These are phyloP conservation scores for Bagarius yarrelli DNA, from an alignment of 2,113 vertebrate species.

Conservation along the genomic window DNA sequence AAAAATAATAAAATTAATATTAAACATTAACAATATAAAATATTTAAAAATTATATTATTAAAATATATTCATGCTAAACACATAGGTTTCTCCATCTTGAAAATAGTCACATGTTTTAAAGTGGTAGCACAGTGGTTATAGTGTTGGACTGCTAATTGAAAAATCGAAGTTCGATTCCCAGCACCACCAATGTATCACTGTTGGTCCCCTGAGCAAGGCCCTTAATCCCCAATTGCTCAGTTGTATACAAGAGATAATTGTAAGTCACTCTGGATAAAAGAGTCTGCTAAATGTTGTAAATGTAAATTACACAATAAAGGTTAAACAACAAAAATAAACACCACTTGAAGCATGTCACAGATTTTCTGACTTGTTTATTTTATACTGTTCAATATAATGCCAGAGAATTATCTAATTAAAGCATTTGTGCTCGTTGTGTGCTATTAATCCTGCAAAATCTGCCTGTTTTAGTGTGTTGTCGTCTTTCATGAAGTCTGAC, in stretches of 20 bases:
- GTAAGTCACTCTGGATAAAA: too few species aligned
- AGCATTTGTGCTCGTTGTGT: background rate
- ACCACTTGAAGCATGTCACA: background rate
- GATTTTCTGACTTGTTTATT: background rate
- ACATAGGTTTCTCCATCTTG: too few species aligned
- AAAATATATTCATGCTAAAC: too few species aligned
- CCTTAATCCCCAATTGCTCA: too few species aligned
- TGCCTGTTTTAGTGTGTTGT: conserved; percentile 28
- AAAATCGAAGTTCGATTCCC: too few species aligned
- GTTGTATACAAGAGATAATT: too few species aligned
- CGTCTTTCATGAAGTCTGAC: conserved; percentile 24
- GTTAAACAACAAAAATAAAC: conserved; percentile 9
- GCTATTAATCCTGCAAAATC: background rate
- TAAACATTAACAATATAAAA: background rate
- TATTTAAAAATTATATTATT: background rate
- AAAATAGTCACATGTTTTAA: too few species aligned
- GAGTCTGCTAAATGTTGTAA: too few species aligned
- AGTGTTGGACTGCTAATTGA: too few species aligned
- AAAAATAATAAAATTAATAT: background rate
- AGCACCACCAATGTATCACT: too few species aligned
- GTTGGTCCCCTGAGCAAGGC: too few species aligned
- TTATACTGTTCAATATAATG: background rate
- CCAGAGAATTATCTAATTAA: background rate
- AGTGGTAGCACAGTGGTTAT: too few species aligned
- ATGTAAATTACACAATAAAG: background rate